Evolutionary conservation across 2,113 vertebrate species (phyloP), one percentile per base, ranked within the genome.

Genomic region (Petrocephalus zakoni): DNA sequence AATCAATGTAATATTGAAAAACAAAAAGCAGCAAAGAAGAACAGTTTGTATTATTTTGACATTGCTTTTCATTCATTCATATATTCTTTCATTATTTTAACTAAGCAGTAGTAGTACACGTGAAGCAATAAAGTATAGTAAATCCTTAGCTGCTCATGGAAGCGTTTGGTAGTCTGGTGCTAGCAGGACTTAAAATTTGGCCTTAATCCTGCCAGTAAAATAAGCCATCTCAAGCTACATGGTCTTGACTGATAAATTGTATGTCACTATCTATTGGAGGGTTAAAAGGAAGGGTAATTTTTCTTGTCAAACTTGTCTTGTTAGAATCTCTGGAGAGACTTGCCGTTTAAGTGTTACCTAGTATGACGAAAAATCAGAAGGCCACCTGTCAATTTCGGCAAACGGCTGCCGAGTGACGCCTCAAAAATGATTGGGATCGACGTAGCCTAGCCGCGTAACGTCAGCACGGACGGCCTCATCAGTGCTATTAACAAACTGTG

Each of bases 151-250:
- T 58, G 88, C 84, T 90, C 81, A 29, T 42, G 9, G 56, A n/a
- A 61, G 21, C 37, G 0, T 87, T 61, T 15, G 19, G 19, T 21
- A 5, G 53, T n/a, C 5, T 89, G 55, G 87, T 34, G 53, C 42
- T 81, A 86, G 88, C 47, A 56, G 61, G 88, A 83, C 88, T 82
- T 88, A 89, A 90, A 87, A 89, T 58, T 90, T 83, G 47, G 87
- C 87, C 88, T 88, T 91, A 90, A 92, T 90, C 88, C 89, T 89
- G 89, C 89, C 86, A 87, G 87, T 90, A 90, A 88, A 90, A 92
- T 81, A 85, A 91, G 85, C 84, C 72, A 87, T 89, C 89, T 82
- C 52, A 89, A 78, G 51, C 78, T 58, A 90, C 64, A 34, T 17
- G 87, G 78, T 83, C 90, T 47, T 68, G 88, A 78, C 68, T 92